These are phyloP conservation scores for Catamblyrhynchus diadema DNA, from an alignment of 2,797 vertebrate genomes.

Conservation along the genomic window DNA sequence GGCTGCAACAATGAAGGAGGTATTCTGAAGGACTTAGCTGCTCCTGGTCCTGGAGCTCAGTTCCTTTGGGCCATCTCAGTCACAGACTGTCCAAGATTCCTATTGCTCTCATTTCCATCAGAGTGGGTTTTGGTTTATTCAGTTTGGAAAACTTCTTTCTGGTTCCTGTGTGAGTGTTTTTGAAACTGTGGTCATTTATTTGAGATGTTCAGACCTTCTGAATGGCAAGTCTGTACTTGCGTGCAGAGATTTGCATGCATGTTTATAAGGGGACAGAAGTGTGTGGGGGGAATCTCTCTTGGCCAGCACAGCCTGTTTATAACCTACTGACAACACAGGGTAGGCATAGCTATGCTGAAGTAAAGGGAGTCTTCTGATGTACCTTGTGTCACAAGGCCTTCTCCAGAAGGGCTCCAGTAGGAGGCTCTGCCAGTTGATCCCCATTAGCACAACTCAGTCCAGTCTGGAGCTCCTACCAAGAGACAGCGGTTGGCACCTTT, in stretches of 20 bases:
- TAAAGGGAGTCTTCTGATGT: not conserved
- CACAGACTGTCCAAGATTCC: not conserved
- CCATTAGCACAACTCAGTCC: not conserved
- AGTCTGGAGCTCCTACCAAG: not conserved
- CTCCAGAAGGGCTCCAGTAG: not conserved
- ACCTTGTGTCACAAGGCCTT: not conserved
- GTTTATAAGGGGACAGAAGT: not conserved
- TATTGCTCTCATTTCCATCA: not conserved
- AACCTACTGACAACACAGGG: not conserved
- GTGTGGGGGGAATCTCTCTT: not conserved
- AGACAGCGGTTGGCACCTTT: fast-evolving
- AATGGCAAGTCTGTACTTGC: not conserved
- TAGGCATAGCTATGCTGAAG: not conserved
- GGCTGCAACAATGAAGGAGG: not conserved
- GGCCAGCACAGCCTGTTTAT: not conserved
- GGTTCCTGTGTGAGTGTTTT: not conserved
- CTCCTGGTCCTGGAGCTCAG: not conserved
- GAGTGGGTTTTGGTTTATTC: not conserved
- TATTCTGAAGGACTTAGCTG: not conserved
- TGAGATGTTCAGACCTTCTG: not conserved
- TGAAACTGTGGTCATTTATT: not conserved
- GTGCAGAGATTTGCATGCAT: not conserved
- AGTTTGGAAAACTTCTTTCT: not conserved
- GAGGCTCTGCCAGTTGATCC: not conserved
- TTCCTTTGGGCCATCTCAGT: not conserved